Evolutionary conservation across 1,140 invertebrate species (phyloP).

Genomic region (Lucilia cuprina): DNA sequence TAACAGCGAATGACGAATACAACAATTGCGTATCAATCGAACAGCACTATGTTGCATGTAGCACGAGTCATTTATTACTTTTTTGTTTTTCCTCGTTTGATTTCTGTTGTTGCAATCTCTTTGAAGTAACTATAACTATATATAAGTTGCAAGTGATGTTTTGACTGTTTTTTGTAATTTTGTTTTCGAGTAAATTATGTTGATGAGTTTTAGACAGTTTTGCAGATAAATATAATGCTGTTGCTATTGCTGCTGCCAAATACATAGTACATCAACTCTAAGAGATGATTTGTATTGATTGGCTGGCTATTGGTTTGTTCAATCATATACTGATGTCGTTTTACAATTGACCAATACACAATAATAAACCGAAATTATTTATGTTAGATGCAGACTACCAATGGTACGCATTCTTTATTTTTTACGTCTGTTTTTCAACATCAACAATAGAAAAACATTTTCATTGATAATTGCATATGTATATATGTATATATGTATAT

Average conservation of each 20-base stretch:
- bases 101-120: neutral
- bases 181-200: constrained; percentile 25
- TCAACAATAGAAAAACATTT: neutral
- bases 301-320: neutral
- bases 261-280: neutral
- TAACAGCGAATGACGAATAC: neutral
- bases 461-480: constrained; percentile 15
- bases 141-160: neutral
- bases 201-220: constrained; percentile 13
- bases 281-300: constrained; percentile 15
- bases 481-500: neutral
- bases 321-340: neutral
- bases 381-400: no score
- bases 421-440: no score
- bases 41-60: constrained; percentile 13
- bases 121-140: no score
- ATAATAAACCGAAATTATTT: no score
- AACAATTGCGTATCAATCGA: constrained; percentile 18
- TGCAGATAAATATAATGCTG: neutral
- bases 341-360: neutral
- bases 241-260: neutral
- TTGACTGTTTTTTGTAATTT: neutral
- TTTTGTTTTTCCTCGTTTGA: neutral
- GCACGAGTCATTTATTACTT: constrained; percentile 22
- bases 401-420: no score